These are phyloP conservation scores for Meloe dianella DNA, from an alignment of 2,888 invertebrate species.

Conservation along the genomic window DNA sequence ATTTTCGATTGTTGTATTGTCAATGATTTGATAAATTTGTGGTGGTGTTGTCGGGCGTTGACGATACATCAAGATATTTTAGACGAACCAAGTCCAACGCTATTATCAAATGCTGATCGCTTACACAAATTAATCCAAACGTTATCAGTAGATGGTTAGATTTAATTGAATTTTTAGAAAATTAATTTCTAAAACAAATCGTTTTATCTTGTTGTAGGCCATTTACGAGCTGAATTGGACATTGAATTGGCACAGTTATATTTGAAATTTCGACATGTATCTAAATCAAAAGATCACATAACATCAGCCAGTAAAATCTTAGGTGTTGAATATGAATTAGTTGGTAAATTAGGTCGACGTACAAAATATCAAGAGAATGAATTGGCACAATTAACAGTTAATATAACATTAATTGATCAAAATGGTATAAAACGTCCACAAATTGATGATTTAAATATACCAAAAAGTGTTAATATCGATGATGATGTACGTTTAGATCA, in stretches of 20 bases:
- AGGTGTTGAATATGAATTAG: constrained; percentile 71
- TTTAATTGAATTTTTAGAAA: neutral
- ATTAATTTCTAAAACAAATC: neutral
- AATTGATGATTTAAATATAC: constrained; percentile 64
- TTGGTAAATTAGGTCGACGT: constrained; percentile 85
- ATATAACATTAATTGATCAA: constrained; percentile 63
- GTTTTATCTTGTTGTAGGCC: constrained; percentile 37
- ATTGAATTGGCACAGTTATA: constrained; percentile 71
- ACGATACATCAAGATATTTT: constrained; percentile 77
- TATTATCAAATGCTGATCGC: constrained; percentile 67
- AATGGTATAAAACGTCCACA: constrained; percentile 59
- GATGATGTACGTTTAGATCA: constrained; percentile 88
- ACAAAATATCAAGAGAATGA: constrained; percentile 87
- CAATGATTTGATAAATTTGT: constrained; percentile 59
- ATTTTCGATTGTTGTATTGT: constrained; percentile 55
- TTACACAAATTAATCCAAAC: constrained; percentile 50
- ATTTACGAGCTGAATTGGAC: constrained; percentile 59
- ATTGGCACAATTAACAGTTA: constrained; percentile 81
- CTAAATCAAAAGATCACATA: constrained; percentile 73
- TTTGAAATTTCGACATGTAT: constrained; percentile 75
- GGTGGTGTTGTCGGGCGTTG: constrained; percentile 80
- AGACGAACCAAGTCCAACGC: constrained; percentile 74
- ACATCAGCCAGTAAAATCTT: constrained; percentile 67
- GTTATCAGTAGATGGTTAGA: constrained; percentile 11
- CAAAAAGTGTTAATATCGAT: constrained; percentile 73